Evolutionary conservation across 2,888 invertebrate species (phyloP).

Genomic region (Amiota mariae): DNA sequence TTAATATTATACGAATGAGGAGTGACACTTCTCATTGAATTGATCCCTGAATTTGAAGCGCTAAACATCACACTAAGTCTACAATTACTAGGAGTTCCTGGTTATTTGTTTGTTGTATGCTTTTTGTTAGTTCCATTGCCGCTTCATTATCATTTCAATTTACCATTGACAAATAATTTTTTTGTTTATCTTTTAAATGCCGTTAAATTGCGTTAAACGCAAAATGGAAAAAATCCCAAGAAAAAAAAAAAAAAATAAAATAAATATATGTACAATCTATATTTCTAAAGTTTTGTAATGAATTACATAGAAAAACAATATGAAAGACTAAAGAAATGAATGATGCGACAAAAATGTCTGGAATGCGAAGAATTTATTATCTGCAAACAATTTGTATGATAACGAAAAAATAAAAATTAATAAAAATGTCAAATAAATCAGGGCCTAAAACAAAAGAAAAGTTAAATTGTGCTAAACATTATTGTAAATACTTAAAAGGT

Average conservation of each 20-base stretch:
- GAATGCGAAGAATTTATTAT: slow-evolving; percentile 4
- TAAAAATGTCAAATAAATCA: slow-evolving; percentile 10
- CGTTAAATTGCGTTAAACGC: too few relatives aligned
- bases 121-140: too few relatives aligned
- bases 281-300: neutral
- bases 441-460: slow-evolving; percentile 12
- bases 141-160: too few relatives aligned
- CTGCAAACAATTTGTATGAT: slow-evolving; percentile 11
- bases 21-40: too few relatives aligned
- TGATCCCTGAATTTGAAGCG: too few relatives aligned
- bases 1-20: too few relatives aligned
- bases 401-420: slow-evolving; percentile 1
- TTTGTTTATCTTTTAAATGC: too few relatives aligned
- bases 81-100: too few relatives aligned
- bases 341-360: slow-evolving; percentile 16
- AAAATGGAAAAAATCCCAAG: neutral
- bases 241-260: neutral
- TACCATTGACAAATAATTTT: too few relatives aligned
- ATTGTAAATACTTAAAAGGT: slow-evolving; percentile 26
- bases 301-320: slow-evolving; percentile 2
- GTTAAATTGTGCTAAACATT: neutral
- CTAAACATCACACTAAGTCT: too few relatives aligned
- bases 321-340: slow-evolving; percentile 14
- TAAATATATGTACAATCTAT: too few relatives aligned
- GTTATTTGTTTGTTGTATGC: too few relatives aligned